Evolutionary conservation across 2,797 vertebrate genomes (phyloP).

Genomic region (Notoglanidium macrostoma): DNA sequence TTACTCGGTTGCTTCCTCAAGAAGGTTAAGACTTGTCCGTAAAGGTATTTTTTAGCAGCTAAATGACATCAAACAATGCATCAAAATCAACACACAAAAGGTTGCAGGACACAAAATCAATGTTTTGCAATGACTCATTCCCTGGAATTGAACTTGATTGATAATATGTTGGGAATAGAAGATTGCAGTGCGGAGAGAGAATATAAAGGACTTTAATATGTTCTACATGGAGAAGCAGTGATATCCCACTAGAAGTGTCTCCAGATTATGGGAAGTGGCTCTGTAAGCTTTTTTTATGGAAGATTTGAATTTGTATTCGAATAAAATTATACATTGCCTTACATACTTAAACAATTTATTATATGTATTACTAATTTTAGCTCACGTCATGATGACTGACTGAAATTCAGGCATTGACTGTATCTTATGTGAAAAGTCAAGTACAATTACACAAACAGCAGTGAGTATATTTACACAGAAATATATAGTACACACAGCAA

Average conservation of each 20-base stretch:
- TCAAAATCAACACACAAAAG: constrained; percentile 5
- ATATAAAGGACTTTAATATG: not conserved
- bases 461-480: not conserved
- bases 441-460: not conserved
- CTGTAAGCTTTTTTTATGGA: not conserved
- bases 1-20: not conserved
- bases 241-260: not conserved
- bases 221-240: not conserved
- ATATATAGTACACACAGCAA: not conserved
- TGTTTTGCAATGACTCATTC: not conserved
- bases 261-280: not conserved
- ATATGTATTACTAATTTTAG: not conserved
- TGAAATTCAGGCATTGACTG: too few species aligned
- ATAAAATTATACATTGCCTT: not conserved
- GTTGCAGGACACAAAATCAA: constrained; percentile 4
- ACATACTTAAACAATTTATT: not conserved
- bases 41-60: not conserved
- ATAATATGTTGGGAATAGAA: not conserved
- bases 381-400: not conserved
- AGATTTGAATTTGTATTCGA: not conserved
- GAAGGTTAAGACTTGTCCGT: not conserved
- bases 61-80: constrained; percentile 4
- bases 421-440: not conserved
- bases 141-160: not conserved
- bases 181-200: not conserved